Evolutionary conservation across 1,140 invertebrate genomes (phyloP), one percentile per base, ranked within the genome.

Genomic region (Pseudomyrmex sp.): DNA sequence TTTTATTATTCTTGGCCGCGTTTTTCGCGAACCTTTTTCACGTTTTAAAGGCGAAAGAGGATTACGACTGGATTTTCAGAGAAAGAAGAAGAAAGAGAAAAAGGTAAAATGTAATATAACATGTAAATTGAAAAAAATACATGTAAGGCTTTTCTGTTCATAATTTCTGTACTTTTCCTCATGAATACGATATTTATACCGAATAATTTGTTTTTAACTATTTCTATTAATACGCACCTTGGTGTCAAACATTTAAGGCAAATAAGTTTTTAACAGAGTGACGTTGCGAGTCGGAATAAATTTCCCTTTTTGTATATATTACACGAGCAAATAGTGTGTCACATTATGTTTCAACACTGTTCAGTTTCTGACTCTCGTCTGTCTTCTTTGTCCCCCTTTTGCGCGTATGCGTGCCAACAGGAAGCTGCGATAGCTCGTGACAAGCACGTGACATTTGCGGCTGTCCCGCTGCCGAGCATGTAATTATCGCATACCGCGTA

Each of bases 391-490:
- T 72, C 52, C 54, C 69, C 52, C 74, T 48, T 77, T 82, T 84
- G 83, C 82, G 63, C 82, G 75, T 74, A 74, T 79, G 79, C 83
- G 68, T 77, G 90, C 83, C 90, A 93, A 93, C 92, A 89, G 90
- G 85, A 88, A 84, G 85, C 84, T 83, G 88, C 93, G 93, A 94
- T 93, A 94, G 93, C 88, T 93, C 90, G 91, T 93, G 93, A 93
- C 92, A 93, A 92, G 90, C 91, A 88, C 90, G 91, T 93, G 92
- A 94, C 93, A 90, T 93, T 88, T 93, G 93, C 89, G 92, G 93
- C 90, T 85, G 91, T 91, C 83, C 89, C 91, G 87, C 70, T 85
- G 88, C 48, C 65, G 44, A 91, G 91, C 91, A 93, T 93, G 92
- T 94, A 94, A 94, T 94, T 94, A 93, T 93, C 89, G 89, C 86